These are phyloP conservation scores for Cyrtonyx montezumae DNA, from an alignment of 2,113 vertebrate species.

Conservation along the genomic window DNA sequence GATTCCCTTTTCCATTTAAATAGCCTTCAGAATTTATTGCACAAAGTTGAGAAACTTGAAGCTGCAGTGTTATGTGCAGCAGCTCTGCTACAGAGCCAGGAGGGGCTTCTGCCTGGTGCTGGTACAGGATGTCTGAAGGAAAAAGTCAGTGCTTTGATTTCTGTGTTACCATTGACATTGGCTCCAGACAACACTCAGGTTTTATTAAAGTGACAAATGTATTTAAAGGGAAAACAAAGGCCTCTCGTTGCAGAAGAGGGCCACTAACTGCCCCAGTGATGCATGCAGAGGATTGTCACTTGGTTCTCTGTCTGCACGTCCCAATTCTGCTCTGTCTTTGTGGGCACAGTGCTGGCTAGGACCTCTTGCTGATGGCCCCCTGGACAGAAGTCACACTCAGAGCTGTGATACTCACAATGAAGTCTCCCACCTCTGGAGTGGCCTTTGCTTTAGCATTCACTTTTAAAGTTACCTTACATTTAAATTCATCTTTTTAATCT, in stretches of 20 bases:
- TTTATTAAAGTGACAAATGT: neutral
- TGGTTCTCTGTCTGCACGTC: neutral
- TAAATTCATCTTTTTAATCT: neutral
- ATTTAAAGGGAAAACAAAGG: neutral
- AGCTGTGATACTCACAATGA: fast-evolving
- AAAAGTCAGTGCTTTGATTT: neutral
- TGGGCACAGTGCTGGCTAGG: neutral
- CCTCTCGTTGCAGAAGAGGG: neutral
- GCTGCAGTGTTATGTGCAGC: neutral
- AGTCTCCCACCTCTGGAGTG: neutral
- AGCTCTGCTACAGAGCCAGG: conserved; percentile 1
- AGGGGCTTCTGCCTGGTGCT: neutral
- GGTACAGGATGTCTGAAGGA: neutral
- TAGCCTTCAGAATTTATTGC: conserved; percentile 6
- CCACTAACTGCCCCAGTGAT: neutral
- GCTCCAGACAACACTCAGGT: too few relatives aligned
- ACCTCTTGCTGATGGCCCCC: fast-evolving
- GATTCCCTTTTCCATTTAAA: conserved; percentile 24
- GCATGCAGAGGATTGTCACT: neutral
- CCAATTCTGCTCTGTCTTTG: neutral
- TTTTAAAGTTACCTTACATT: neutral
- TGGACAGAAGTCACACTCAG: fast-evolving
- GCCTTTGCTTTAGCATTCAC: neutral
- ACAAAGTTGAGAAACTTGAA: neutral
- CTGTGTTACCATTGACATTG: neutral